Base-by-base conservation (phyloP, 2,888 invertebrate species). In the Archips crataeganus region DNA sequence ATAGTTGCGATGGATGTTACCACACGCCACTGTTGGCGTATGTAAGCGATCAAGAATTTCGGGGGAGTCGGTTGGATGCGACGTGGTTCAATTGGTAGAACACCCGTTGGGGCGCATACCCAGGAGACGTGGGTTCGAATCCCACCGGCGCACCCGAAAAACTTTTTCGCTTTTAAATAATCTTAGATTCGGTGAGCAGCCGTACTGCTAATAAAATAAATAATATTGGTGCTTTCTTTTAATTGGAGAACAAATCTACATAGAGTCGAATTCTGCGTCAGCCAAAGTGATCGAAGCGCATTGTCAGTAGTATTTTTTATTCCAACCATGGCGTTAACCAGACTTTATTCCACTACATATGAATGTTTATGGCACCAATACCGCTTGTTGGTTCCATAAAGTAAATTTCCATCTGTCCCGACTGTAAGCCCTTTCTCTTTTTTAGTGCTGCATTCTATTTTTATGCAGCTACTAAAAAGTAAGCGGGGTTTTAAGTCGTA, bases 301-400 rank as follows among this genome's bases (percentile, higher is more conserved):
- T 65, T 39, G 65, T 60, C 36, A 34, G 8, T n/a, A 60, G 57
- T 63, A 47, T 45, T 63, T 47, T 62, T 65, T 65, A 65, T 65
- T 34, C 34, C 51, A 23, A 51, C 65, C n/a, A n/a, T 65, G 49
- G 65, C 65, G 47, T 51, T 47, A 51, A 34, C 51, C 65, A 57
- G 62, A 47, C 54, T 63, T 68, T 69, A 73, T 59, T 49, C 73
- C 59, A 85, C 80, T 84, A 84, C 84, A 86, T 85, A 86, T 86
- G 85, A 87, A 86, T 87, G 86, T 91, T 90, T 90, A 91, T 86
- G 79, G 80, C 77, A 70, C 83, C 88, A 88, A 90, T 89, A 89
- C 82, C 82, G 82, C 82, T 79, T 79, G 84, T 83, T 85, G 82
- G 82, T 80, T 81, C 85, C 79, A 86, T 89, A 88, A 91, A 90